Conservation (phyloP, 2,888 invertebrate genomes). For the Cancer borealis region DNA sequence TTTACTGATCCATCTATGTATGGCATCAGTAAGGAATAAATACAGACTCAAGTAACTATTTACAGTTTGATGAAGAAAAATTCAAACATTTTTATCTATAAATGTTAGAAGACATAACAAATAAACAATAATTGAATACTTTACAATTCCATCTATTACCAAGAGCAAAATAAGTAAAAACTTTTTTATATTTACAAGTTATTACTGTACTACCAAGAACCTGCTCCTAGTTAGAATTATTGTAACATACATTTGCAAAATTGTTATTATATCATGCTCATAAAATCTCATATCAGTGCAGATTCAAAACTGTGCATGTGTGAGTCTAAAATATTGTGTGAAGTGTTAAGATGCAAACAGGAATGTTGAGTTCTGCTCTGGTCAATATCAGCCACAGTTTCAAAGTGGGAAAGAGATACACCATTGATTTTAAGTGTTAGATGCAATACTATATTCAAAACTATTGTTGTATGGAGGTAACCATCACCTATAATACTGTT, state of each 20-base stretch:
- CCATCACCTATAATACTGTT: background rate
- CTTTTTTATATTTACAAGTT: background rate
- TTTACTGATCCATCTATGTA: conserved; percentile 1
- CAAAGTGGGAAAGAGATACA: background rate
- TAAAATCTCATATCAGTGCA: conserved; percentile 52
- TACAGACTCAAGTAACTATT: background rate
- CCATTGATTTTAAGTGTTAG: background rate
- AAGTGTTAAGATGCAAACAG: conserved; percentile 54
- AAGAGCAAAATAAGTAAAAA: background rate
- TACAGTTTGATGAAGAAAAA: background rate
- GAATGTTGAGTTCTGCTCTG: conserved; percentile 53
- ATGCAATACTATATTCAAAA: background rate
- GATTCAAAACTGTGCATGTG: conserved; percentile 55
- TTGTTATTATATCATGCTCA: conserved; percentile 52
- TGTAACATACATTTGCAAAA: conserved; percentile 43
- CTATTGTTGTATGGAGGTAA: background rate
- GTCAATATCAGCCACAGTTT: background rate
- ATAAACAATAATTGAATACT: background rate
- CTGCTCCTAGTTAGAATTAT: conserved; percentile 11
- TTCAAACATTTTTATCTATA: conserved; percentile 15
- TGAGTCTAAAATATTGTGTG: conserved; percentile 25
- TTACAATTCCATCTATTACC: background rate
- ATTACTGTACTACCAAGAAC: background rate
- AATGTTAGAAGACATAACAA: background rate
- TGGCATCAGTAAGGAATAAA: background rate